Base-by-base conservation (phyloP, 2,113 vertebrate species). In the Mirza zaza region DNA sequence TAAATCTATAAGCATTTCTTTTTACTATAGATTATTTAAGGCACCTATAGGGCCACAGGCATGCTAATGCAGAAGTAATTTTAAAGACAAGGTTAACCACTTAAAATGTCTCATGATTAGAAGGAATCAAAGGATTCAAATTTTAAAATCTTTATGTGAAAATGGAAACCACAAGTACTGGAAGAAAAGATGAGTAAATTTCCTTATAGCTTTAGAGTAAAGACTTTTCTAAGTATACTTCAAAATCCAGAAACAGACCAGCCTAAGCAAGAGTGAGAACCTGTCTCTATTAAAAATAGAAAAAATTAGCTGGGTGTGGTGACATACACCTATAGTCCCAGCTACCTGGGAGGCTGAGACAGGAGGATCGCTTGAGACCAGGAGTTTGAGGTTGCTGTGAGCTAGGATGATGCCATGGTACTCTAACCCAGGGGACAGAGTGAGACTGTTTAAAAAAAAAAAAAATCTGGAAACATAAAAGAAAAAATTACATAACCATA, bases 71-170 rank as follows among this genome's bases (percentile, higher is more conserved):
- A 59, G 17, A 18, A 89, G 2, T 75, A 81, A 82, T 67, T 6
- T 61, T 61, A 93, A 94, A 91, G 42, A 90, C 92, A 92, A 73
- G 27, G 25, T 73, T 92, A 85, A 42, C 23, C 48, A 57, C 82
- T 88, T 57, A 71, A 91, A 93, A 91, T 79, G 23, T 32, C 8
- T 84, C 61, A 63, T 36, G 8, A 84, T 12, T 65, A 11, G 20
- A 20, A 96, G 14, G 52, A 61, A 89, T 3, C 42, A 32, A 86
- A 95, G 52, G 32, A 94, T 88, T 70, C 67, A 67, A 45, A 85
- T 86, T 91, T 91, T 96, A 96, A 96, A 39, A 57, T 92, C 32
- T 73, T 61, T 89, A 85, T 61, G 11, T 87, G 34, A 90, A 87
- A 93, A 76, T 59, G 10, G 7, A 87, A 90, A 90, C n/a, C 15